Evolutionary conservation across 2,888 invertebrate species (phyloP).

Genomic region (Pandemis corylana): DNA sequence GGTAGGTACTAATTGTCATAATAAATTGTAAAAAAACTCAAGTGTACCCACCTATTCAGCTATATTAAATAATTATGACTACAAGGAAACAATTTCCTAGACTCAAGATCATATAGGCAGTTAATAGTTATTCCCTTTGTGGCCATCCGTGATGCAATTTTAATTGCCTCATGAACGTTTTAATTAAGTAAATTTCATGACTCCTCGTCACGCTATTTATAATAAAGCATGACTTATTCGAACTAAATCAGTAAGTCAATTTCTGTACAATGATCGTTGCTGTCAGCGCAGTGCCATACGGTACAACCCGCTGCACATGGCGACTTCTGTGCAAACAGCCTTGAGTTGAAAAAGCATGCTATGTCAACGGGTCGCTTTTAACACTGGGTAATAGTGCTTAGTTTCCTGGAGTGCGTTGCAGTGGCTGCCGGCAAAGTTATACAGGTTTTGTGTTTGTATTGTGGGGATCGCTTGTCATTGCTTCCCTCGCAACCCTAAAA

Average conservation of each 20-base stretch:
- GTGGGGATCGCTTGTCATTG: constrained; percentile 81
- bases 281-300: constrained; percentile 77
- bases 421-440: constrained; percentile 43
- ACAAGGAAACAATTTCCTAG: constrained; percentile 1
- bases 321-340: constrained; percentile 62
- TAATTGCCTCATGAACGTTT: constrained; percentile 6
- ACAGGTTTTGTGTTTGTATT: constrained; percentile 60
- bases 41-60: not conserved
- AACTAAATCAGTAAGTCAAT: constrained; percentile 71
- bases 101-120: not conserved
- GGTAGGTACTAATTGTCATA: not conserved
- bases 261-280: constrained; percentile 69
- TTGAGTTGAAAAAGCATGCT: constrained; percentile 42
- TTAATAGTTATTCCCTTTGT: constrained; percentile 1
- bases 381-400: constrained; percentile 46
- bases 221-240: constrained; percentile 42
- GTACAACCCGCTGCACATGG: constrained; percentile 72
- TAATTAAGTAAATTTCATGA: constrained; percentile 5
- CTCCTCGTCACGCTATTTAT: constrained; percentile 21
- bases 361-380: constrained; percentile 42
- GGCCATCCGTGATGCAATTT: constrained; percentile 3
- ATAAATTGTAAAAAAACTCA: constrained; percentile 3
- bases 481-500: constrained; percentile 83
- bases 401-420: constrained; percentile 43
- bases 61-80: not conserved